phyloP scores from a whole-genome alignment of 2,113 vertebrate species.

The Poicephalus meyeri region DNA sequence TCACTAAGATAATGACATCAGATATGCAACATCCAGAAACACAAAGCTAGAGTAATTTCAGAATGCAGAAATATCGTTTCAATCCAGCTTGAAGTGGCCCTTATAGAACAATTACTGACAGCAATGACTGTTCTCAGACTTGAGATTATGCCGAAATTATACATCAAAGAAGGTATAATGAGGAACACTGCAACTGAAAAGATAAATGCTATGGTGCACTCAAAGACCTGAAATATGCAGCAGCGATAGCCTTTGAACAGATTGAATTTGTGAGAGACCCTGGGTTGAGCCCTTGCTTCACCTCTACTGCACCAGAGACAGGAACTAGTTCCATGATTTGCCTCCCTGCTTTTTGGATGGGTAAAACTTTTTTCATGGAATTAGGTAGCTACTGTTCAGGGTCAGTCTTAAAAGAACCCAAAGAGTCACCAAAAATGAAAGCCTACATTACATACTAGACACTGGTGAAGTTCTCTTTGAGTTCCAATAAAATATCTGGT shows the following conservation, averaged over 20 bases:
- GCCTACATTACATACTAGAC: neutral
- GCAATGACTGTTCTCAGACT: neutral
- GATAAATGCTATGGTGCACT: accelerated
- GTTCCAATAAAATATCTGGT: neutral
- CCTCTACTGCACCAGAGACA: neutral
- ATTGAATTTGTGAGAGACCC: neutral
- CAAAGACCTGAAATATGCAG: too few relatives aligned
- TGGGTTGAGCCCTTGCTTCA: neutral
- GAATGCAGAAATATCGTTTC: neutral
- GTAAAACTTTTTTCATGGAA: neutral
- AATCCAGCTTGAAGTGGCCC: neutral
- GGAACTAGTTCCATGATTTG: neutral
- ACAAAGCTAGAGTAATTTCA: neutral
- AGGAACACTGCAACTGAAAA: neutral
- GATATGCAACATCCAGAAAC: neutral
- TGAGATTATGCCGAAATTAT: neutral
- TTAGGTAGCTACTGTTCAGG: neutral
- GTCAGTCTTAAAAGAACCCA: neutral
- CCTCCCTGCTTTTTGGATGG: neutral
- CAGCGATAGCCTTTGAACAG: accelerated
- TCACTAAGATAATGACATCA: neutral
- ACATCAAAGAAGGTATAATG: neutral
- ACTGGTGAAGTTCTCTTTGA: neutral
- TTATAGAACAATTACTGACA: neutral
- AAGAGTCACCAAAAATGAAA: neutral